phyloP scores from a whole-genome alignment of 1,140 invertebrate genomes.

The Venustaconcha ellipsiformis region DNA sequence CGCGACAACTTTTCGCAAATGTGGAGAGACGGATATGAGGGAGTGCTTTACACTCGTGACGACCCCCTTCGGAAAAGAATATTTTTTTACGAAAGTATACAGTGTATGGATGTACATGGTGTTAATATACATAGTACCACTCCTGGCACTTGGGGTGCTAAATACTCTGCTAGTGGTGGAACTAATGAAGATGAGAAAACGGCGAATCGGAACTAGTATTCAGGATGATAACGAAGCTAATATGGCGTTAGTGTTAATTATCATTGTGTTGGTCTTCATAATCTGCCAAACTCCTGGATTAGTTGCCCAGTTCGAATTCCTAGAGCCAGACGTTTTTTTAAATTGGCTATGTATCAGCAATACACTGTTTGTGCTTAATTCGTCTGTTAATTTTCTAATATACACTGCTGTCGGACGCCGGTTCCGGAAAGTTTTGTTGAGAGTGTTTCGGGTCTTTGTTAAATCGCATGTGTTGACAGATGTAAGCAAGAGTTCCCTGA shows the following conservation, averaged over 20 bases:
- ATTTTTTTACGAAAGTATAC: conserved; percentile 51
- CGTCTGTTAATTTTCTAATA: conserved; percentile 64
- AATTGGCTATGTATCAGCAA: conserved; percentile 60
- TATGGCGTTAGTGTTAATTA: conserved; percentile 56
- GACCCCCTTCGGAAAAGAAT: conserved; percentile 49
- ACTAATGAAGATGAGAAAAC: conserved; percentile 60
- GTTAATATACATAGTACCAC: conserved; percentile 59
- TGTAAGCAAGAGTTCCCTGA: no score
- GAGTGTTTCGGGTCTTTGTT: conserved; percentile 38
- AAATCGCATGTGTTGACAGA: not conserved
- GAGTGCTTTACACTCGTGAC: conserved; percentile 38
- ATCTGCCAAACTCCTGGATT: conserved; percentile 62
- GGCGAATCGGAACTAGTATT: conserved; percentile 51
- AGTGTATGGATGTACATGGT: conserved; percentile 51
- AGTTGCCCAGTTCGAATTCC: conserved; percentile 58
- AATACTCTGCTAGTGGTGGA: conserved; percentile 57
- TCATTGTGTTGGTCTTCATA: conserved; percentile 63
- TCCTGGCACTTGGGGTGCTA: conserved; percentile 40
- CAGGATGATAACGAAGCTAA: conserved; percentile 63
- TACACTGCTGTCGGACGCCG: conserved; percentile 61
- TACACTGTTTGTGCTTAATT: conserved; percentile 58
- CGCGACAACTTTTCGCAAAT: conserved; percentile 40
- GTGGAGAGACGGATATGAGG: conserved; percentile 25
- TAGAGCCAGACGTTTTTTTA: conserved; percentile 38
- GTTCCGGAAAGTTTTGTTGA: conserved; percentile 53